A percentile compares a stretch with the other conserved stretches of the same genome.
Conservation (phyloP, 2,888 invertebrate genomes). For the Aricia artaxerxes region DNA sequence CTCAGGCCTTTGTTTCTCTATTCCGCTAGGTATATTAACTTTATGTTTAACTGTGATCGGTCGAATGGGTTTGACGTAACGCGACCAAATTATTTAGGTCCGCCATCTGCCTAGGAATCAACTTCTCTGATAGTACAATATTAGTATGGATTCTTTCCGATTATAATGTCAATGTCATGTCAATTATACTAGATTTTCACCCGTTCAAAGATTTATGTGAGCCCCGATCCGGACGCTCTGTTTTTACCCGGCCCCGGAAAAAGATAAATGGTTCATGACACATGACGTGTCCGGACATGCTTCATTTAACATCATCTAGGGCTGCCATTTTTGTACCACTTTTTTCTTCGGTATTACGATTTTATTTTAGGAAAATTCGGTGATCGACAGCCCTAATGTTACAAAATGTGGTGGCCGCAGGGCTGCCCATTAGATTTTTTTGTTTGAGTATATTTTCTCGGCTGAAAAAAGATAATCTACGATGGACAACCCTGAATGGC, state of each 20-base stretch:
- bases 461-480: not conserved
- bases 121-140: too few relatives aligned
- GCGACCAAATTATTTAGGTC: too few relatives aligned
- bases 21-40: too few relatives aligned
- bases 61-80: too few relatives aligned
- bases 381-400: not conserved
- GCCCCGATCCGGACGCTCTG: not conserved
- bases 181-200: conserved; percentile 1
- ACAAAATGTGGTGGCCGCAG: not conserved
- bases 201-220: not conserved
- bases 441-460: not conserved
- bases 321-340: not conserved
- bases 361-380: not conserved
- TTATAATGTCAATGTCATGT: not conserved
- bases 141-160: not conserved
- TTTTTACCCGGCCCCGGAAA: conserved; percentile 11
- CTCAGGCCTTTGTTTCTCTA: too few relatives aligned
- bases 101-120: too few relatives aligned
- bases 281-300: conserved; percentile 11
- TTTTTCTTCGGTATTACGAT: not conserved
- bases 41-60: too few relatives aligned
- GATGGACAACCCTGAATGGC: not conserved
- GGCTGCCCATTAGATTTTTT: not conserved
- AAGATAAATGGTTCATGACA: conserved; percentile 20
- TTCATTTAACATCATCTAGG: conserved; percentile 23